Base-by-base conservation (phyloP, 2,113 vertebrate genomes). In the Willisornis vidua region DNA sequence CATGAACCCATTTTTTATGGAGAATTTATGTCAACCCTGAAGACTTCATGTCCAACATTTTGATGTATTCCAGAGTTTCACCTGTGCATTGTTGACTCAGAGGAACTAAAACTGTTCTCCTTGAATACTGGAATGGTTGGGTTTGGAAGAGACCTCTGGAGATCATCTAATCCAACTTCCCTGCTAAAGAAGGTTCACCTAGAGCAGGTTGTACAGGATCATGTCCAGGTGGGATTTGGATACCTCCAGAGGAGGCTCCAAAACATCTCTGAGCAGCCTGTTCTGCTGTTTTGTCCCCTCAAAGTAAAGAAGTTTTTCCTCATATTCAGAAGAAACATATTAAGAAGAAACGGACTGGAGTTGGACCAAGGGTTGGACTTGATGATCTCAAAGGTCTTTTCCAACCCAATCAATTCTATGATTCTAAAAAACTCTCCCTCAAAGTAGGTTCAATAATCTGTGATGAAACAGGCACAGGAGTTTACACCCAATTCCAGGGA, bases 71-170 rank as follows among this genome's bases (percentile, higher is more conserved):
- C n/a, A 19, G 10, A 70, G 41, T 3, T 8, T 35, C 31, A 22
- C 33, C 31, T 62, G 3, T 4, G 33, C 23, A 7, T 1, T 14
- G 4, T 10, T 45, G 31, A 29, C 22, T 76, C 48, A 35, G n/a
- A 49, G 28, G 49, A 91, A 33, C 3, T 11, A 20, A 58, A 79
- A 14, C 20, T 54, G 13, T 35, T 76, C 48, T 55, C 19, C 29
- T 39, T 12, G 25, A 49, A 1, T 22, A 29, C 41, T 31, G 7
- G 49, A 24, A 7, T 23, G 3, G 14, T 0, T 55, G 41, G 48
- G 25, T 15, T 48, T 55, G 29, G 48, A 70, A 31, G 8, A 25
- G 6, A 55, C 41, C 15, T 62, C 20, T 70, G 72, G 63, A 70
- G 12, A 70, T 14, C 31, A 37, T 28, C 20, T 23, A 31, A 43